Evolutionary conservation across 1,140 invertebrate species (phyloP), one percentile per base, ranked within the genome.

Genomic region (Zophobas atratus): DNA sequence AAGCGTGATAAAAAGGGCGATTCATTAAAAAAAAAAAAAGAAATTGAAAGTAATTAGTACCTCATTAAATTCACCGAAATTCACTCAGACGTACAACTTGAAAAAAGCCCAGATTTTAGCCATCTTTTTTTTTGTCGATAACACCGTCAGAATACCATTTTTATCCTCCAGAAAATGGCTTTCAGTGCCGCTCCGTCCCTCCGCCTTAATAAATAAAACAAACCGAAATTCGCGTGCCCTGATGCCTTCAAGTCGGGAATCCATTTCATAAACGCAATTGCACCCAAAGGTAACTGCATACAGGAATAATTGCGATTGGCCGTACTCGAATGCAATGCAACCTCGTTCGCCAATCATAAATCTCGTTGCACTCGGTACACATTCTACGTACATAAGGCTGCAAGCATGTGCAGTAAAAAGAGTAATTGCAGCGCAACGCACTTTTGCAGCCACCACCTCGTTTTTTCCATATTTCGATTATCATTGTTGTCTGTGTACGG

Each of bases 291-390:
- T 76, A 73, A 73, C 51, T 73, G 74, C 74, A 76, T 76, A 76
- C 55, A 76, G 3, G 56, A 32, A 35, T 49, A 63, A 53, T 76
- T 67, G 41, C 57, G 2, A 76, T 76, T 76, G 74, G 74, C 49
- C 49, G 39, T 63, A 51, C 53, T 20, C 20, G n/a, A 67, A 33
- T 60, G 56, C 56, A 60, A 76, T 76, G 48, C 49, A 20, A n/a
- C 46, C 36, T 63, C 55, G 74, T 63, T 67, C 74, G 56, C 74
- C 74, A 76, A 76, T 76, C 74, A 48, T 49, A 51, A 76, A 73
- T 56, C 51, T 63, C 46, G 56, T 67, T 67, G 74, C 74, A 76
- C 43, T 76, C 56, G 67, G 4, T 76, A 57, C 74, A 51, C 36
- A 55, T 75, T 76, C 49, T 67, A 76, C 53, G 41, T 60, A 60